Conservation (phyloP, 2,113 vertebrate genomes). For the Chunga burmeisteri region DNA sequence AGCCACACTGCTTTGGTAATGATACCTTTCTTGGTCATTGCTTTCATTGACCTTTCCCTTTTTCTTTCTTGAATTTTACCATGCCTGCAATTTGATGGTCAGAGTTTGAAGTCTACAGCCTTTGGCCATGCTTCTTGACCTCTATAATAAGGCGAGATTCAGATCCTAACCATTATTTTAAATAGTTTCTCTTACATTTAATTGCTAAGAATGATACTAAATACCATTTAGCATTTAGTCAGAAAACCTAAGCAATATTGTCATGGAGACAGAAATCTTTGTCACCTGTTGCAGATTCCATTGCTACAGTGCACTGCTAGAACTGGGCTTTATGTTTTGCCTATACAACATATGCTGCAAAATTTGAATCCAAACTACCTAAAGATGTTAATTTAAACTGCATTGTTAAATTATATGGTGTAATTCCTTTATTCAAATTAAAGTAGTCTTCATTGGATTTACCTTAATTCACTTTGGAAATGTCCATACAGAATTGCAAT, state of each 20-base stretch:
- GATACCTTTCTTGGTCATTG: not conserved
- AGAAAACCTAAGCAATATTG: conserved; percentile 14
- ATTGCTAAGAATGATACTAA: not conserved
- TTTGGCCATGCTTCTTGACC: not conserved
- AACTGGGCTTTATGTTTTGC: not conserved
- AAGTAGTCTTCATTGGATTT: not conserved
- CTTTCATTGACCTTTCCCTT: not conserved
- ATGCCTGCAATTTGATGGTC: not conserved
- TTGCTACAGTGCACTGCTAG: not conserved
- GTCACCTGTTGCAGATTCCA: not conserved
- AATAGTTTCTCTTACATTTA: not conserved
- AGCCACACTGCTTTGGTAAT: not conserved
- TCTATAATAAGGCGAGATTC: not conserved
- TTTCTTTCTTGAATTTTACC: not conserved
- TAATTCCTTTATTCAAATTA: not conserved
- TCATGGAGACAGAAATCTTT: conserved; percentile 29
- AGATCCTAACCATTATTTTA: not conserved
- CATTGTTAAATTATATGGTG: not conserved
- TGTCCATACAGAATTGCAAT: not conserved
- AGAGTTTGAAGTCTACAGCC: not conserved
- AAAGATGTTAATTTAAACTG: not conserved
- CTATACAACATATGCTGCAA: not conserved
- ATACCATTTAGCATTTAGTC: not conserved
- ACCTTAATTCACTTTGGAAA: not conserved
- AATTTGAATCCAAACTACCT: not conserved